Evolutionary conservation across 2,888 invertebrate species (phyloP).

Genomic region (Drosophila tanythrix): DNA sequence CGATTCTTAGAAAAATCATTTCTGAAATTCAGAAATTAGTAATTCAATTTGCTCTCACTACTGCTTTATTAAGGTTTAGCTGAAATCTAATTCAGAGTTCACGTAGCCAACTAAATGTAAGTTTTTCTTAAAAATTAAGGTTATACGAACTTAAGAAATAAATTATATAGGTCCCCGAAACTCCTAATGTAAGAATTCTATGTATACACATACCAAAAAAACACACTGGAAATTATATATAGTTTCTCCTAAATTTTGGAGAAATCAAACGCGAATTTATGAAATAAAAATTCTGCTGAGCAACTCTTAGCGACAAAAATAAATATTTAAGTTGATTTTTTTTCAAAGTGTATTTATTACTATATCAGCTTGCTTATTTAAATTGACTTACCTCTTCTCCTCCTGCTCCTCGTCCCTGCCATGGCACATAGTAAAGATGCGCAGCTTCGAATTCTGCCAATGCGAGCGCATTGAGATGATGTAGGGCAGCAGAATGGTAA

Average conservation of each 20-base stretch:
- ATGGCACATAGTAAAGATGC: constrained; percentile 94
- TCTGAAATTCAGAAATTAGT: background rate
- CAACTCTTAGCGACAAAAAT: background rate
- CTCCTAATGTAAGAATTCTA: background rate
- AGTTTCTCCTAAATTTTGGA: background rate
- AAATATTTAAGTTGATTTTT: background rate
- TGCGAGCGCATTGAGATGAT: constrained; percentile 92
- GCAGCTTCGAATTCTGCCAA: constrained; percentile 91
- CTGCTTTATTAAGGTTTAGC: no score
- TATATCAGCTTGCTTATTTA: background rate
- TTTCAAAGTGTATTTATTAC: background rate
- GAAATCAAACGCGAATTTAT: background rate
- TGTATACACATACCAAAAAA: background rate
- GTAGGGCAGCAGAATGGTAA: constrained; percentile 94
- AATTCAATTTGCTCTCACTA: background rate
- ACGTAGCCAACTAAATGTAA: no score
- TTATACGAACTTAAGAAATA: background rate
- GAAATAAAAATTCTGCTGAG: background rate
- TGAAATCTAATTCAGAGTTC: background rate
- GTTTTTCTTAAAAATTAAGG: background rate
- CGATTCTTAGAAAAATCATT: background rate
- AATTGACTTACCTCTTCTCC: constrained; percentile 90
- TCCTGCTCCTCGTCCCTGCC: constrained; percentile 91
- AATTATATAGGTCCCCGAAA: background rate
- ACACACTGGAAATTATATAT: background rate